Conservation (phyloP, 2,797 vertebrate species). For the Coccyzus lansbergi region DNA sequence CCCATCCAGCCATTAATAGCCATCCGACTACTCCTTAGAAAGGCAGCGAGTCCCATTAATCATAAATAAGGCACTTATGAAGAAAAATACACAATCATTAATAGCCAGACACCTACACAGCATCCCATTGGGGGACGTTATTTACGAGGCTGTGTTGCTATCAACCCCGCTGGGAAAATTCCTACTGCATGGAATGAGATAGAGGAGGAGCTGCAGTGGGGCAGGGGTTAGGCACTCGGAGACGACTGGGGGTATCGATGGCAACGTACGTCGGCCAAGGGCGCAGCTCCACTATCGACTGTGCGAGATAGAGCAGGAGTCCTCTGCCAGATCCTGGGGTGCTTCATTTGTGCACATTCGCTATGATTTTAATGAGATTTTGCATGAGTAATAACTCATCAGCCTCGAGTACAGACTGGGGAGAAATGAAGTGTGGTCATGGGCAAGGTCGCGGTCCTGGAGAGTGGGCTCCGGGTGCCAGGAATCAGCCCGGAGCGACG, state of each 20-base stretch:
- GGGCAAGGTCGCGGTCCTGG: not conserved
- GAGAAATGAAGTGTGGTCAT: not conserved
- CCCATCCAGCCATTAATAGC: not conserved
- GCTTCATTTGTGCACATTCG: not conserved
- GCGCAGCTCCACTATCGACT: fast-evolving
- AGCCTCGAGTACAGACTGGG: not conserved
- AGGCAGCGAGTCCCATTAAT: not conserved
- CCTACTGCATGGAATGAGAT: not conserved
- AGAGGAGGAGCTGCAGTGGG: fast-evolving
- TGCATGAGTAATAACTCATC: not conserved
- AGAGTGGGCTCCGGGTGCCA: not conserved
- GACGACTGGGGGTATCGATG: fast-evolving
- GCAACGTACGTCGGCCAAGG: fast-evolving
- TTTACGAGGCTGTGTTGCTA: not conserved
- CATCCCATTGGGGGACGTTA: not conserved
- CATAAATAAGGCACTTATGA: not conserved
- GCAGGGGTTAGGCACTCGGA: not conserved
- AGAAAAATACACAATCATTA: not conserved
- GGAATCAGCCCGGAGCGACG: not conserved
- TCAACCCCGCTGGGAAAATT: constrained; percentile 6
- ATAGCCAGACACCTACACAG: constrained; percentile 6
- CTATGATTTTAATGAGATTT: not conserved
- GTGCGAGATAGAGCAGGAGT: not conserved
- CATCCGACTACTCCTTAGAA: not conserved
- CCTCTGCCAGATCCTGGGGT: not conserved